phyloP scores from a whole-genome alignment of 2,113 vertebrate species.

The Anolis carolinensis region DNA sequence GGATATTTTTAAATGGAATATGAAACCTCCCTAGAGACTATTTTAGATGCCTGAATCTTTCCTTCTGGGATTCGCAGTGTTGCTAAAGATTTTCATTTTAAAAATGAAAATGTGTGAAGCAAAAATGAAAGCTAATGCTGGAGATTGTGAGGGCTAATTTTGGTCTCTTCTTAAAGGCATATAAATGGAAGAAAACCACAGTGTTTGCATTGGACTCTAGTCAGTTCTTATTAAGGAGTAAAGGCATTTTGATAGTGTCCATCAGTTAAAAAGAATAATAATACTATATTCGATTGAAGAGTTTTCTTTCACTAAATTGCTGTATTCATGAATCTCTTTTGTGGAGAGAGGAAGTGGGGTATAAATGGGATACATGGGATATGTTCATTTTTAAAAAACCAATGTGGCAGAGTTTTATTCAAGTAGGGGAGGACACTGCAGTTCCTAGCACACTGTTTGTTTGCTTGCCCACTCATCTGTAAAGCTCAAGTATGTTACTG shows the following conservation, averaged over 20 bases:
- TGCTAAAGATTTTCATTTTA: conserved; percentile 37
- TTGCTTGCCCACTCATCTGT: conserved; percentile 72
- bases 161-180: background rate
- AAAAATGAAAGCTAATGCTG: conserved; percentile 42
- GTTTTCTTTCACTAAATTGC: conserved; percentile 8
- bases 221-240: conserved; percentile 19
- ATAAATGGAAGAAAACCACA: background rate
- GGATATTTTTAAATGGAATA: conserved; percentile 39
- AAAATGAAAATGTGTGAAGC: conserved; percentile 23
- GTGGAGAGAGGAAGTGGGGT: too few species aligned
- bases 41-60: conserved; percentile 16
- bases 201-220: background rate
- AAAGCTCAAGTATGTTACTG: conserved; percentile 62
- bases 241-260: conserved; percentile 24
- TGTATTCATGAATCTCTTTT: conserved; percentile 43
- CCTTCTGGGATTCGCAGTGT: background rate
- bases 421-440: conserved; percentile 77
- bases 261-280: conserved; percentile 26
- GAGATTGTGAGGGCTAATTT: conserved; percentile 43
- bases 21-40: conserved; percentile 21
- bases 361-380: too few species aligned
- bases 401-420: background rate
- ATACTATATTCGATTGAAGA: background rate
- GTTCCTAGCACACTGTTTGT: conserved; percentile 69
- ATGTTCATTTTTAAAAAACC: fast-evolving